Percentiles rank a stretch among this genome's conserved stretches.
These are phyloP conservation scores for Homarus americanus DNA, from an alignment of 1,140 invertebrate species.

Conservation along the genomic window DNA sequence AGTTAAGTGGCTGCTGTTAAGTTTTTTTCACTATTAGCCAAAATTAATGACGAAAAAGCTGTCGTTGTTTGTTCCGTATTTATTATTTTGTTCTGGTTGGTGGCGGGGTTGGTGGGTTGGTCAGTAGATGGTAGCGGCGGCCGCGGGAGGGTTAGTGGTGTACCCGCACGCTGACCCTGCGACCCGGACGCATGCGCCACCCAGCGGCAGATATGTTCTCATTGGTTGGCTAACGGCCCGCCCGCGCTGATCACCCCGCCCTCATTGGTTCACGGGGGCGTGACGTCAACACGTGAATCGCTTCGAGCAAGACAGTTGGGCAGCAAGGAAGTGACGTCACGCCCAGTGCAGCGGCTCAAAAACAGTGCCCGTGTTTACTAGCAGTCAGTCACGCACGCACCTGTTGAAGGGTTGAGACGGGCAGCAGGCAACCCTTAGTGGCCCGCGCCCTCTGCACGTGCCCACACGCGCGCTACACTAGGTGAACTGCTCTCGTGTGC, in stretches of 20 bases:
- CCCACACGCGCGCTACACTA: neutral
- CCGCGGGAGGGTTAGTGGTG: neutral
- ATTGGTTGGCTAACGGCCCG: neutral
- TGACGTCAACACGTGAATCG: conserved; percentile 19
- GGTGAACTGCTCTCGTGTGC: neutral
- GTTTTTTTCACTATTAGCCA: too few species aligned
- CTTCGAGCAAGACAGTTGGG: conserved; percentile 16
- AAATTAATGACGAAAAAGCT: too few species aligned
- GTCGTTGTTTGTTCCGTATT: too few species aligned
- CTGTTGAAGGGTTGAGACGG: conserved; percentile 25
- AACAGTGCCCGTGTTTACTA: conserved; percentile 53
- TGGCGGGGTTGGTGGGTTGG: too few species aligned
- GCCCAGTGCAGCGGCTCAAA: conserved; percentile 15
- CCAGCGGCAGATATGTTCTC: neutral
- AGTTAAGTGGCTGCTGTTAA: too few species aligned
- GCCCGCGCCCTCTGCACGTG: conserved; percentile 22
- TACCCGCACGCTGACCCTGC: conserved; percentile 45
- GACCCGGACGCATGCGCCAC: conserved; percentile 32
- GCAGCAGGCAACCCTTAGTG: conserved; percentile 16
- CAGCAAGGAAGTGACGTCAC: conserved; percentile 18
- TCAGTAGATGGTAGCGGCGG: too few species aligned
- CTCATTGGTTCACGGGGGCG: conserved; percentile 1
- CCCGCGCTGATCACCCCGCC: neutral
- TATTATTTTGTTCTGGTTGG: too few species aligned
- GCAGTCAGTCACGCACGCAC: conserved; percentile 53